These are phyloP conservation scores for Felis catus DNA, from an alignment of 2,113 vertebrate genomes.

Conservation along the genomic window DNA sequence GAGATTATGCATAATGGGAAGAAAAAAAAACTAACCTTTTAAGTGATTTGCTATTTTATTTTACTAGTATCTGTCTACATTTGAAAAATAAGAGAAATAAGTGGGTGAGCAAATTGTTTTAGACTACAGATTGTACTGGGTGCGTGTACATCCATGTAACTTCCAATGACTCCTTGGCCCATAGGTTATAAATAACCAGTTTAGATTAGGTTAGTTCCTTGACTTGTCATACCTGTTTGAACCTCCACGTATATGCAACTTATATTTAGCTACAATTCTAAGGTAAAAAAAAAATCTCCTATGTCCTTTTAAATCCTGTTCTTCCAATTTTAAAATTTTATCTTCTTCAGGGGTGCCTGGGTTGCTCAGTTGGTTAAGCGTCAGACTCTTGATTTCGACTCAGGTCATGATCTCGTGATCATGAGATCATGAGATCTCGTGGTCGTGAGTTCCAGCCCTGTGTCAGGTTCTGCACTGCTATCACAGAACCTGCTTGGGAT, in stretches of 20 bases:
- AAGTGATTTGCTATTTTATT: conserved; percentile 16
- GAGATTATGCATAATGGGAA: background rate
- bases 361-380: no score
- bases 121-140: background rate
- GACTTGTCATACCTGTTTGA: background rate
- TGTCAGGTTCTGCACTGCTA: no score
- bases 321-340: conserved; percentile 39
- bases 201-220: conserved; percentile 1
- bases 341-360: background rate
- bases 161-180: background rate
- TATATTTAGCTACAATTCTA: conserved; percentile 40
- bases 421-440: no score
- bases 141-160: background rate
- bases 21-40: background rate
- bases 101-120: background rate
- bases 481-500: no score
- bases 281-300: background rate
- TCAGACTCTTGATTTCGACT: no score
- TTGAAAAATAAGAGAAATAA: background rate
- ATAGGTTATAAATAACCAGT: conserved; percentile 43
- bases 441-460: no score
- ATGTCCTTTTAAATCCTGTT: background rate
- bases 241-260: background rate
- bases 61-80: background rate
- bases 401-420: no score